Evolutionary conservation across 2,113 vertebrate genomes (phyloP), one percentile per base, ranked within the genome.

Genomic region (Labeo catla): DNA sequence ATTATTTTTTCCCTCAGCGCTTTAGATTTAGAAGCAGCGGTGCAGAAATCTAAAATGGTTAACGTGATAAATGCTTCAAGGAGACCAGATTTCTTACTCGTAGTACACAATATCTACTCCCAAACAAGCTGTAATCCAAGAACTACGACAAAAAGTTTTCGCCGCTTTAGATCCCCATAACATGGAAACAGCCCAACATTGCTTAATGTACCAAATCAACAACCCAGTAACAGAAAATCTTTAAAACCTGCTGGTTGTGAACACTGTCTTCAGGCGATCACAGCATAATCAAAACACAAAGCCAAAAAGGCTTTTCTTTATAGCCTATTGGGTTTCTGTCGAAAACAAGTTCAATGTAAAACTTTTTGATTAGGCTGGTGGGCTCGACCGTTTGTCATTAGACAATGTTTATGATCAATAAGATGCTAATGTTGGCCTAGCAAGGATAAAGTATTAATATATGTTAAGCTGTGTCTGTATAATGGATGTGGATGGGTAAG

Each of bases 261-360:
- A 65, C 6, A 47, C 78, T 81, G 59, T 63, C 76, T 39, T 61
- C 77, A 79, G 77, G 77, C 77, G 4, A 81, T 34, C 63, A 81
- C 39, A 1, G 5, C 4, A 28, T 49, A 47, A 65, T 61, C 19
- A n/a, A 49, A 49, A 16, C 4, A 54, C n/a, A 16, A 19, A 77
- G 15, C 13, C 23, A 50, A 45, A 80, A 19, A 8, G 15, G 6
- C 76, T 77, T 54, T 54, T 28, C 49, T 52, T 54, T 19, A 54
- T 16, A 54, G 49, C 13, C 21, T 7, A 74, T 74, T 77, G 28
- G 13, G 76, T 77, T 77, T 77, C 76, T 54, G 68, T 11, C 28
- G 49, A 23, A 77, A 34, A 28, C 45, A 19, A 50, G n/a, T 77
- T 54, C 36, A 28, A 54, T 49, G 11, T 49, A 15, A 74, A 74